Conservation (phyloP, 2,113 vertebrate genomes). For the Hymenochirus boettgeri region DNA sequence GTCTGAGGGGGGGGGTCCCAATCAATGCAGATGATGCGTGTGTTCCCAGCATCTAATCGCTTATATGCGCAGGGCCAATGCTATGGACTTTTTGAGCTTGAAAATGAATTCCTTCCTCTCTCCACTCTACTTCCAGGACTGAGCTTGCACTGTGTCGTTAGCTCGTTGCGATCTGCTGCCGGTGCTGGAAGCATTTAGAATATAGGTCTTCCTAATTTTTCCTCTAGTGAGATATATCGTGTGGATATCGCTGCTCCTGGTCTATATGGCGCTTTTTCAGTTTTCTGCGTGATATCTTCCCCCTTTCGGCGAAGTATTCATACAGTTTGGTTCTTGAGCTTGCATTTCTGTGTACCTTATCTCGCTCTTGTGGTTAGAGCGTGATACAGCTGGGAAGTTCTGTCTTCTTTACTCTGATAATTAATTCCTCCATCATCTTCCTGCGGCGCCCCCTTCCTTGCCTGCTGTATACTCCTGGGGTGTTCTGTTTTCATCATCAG, state of each 20-base stretch:
- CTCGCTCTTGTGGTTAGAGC: constrained; percentile 53
- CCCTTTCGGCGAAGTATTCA: constrained; percentile 54
- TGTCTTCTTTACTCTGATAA: not conserved
- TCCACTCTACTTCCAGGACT: constrained; percentile 48
- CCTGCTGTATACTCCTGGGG: not conserved
- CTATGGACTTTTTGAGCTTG: constrained; percentile 52
- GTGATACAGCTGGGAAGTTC: constrained; percentile 49
- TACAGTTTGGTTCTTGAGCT: constrained; percentile 60
- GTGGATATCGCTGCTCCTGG: constrained; percentile 58
- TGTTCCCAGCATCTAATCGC: constrained; percentile 40
- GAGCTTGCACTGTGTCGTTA: constrained; percentile 44
- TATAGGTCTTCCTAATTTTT: constrained; percentile 52
- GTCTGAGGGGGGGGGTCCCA: too few species aligned
- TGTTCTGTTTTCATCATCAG: not conserved
- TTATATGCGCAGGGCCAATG: constrained; percentile 52
- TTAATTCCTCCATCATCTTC: not conserved
- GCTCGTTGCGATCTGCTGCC: constrained; percentile 48
- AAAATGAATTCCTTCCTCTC: constrained; percentile 60
- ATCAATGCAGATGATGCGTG: constrained; percentile 44
- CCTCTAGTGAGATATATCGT: constrained; percentile 52
- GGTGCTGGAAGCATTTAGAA: constrained; percentile 32
- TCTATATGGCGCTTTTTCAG: constrained; percentile 24
- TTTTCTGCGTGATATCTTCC: constrained; percentile 35
- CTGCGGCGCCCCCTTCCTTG: not conserved
- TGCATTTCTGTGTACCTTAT: constrained; percentile 44